Conservation (phyloP, 2,888 invertebrate species). For the Drosophila paramelanica region DNA sequence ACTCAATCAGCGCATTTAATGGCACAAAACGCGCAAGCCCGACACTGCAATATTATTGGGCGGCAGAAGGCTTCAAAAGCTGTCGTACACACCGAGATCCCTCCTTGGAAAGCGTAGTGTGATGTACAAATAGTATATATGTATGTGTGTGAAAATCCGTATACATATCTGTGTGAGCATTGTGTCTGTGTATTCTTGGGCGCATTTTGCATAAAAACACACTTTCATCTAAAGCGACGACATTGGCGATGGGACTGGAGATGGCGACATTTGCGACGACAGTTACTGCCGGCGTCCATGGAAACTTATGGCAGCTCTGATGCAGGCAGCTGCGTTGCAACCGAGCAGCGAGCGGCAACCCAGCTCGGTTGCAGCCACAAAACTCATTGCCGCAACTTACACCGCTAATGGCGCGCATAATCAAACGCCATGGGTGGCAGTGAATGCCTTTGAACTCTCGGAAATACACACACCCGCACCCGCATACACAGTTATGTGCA, state of each 20-base stretch:
- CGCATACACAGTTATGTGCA: slow-evolving; percentile 7
- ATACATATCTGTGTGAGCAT: neutral
- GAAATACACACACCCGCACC: slow-evolving; percentile 14
- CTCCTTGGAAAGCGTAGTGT: neutral
- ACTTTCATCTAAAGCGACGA: slow-evolving; percentile 65
- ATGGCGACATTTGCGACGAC: slow-evolving; percentile 80
- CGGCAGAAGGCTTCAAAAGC: slow-evolving; percentile 27
- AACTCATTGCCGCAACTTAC: slow-evolving; percentile 82
- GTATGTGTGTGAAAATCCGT: neutral
- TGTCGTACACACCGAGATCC: slow-evolving; percentile 32
- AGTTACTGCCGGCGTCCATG: slow-evolving; percentile 78
- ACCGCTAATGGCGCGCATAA: slow-evolving; percentile 82
- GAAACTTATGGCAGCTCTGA: slow-evolving; percentile 66
- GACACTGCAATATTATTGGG: slow-evolving; percentile 31
- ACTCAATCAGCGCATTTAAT: slow-evolving; percentile 80
- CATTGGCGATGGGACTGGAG: slow-evolving; percentile 43
- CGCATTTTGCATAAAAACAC: slow-evolving; percentile 77
- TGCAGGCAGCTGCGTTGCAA: slow-evolving; percentile 24
- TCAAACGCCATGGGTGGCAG: slow-evolving; percentile 79
- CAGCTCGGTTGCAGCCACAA: slow-evolving; percentile 62
- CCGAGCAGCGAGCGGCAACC: slow-evolving; percentile 1
- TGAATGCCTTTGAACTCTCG: slow-evolving; percentile 56
- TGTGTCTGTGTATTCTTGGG: slow-evolving; percentile 38
- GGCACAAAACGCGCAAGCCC: slow-evolving; percentile 65
- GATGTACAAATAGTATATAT: neutral